A percentile compares a stretch with the other conserved stretches of the same genome.
phyloP scores from a whole-genome alignment of 1,140 invertebrate genomes.

The Zaprionus nigranus region DNA sequence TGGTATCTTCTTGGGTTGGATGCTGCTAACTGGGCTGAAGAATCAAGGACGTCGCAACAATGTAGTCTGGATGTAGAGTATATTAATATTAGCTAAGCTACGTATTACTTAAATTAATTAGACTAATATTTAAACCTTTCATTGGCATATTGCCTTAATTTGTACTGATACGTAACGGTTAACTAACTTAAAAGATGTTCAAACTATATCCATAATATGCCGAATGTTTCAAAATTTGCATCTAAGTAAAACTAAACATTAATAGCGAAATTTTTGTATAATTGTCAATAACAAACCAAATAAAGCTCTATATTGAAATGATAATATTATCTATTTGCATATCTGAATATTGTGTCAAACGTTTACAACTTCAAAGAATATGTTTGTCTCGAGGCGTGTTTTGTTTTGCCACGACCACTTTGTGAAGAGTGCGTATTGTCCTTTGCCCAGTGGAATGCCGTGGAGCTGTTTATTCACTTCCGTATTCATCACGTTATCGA shows the following conservation, averaged over 20 bases:
- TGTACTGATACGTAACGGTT: background rate
- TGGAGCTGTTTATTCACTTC: conserved; percentile 23
- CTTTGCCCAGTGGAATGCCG: conserved; percentile 33
- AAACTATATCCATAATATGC: background rate
- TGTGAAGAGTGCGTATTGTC: conserved; percentile 24
- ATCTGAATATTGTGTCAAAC: background rate
- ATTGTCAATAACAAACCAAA: background rate
- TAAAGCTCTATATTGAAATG: background rate
- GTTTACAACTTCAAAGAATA: conserved; percentile 30
- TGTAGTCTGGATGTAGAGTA: conserved; percentile 72
- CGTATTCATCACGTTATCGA: conserved; percentile 43
- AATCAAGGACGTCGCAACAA: conserved; percentile 74
- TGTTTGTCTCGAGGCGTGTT: conserved; percentile 11
- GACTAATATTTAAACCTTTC: conserved; percentile 37
- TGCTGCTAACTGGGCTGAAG: conserved; percentile 70
- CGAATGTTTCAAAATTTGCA: background rate
- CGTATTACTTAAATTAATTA: conserved; percentile 49
- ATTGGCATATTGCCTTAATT: conserved; percentile 4
- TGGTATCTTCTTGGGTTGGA: conserved; percentile 69
- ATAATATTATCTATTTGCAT: background rate
- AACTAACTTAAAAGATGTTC: background rate
- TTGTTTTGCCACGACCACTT: conserved; percentile 23
- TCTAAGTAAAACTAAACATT: background rate
- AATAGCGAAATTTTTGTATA: background rate
- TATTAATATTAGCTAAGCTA: conserved; percentile 31